These are phyloP conservation scores for Columbina picui DNA, from an alignment of 2,113 vertebrate species.

Conservation along the genomic window DNA sequence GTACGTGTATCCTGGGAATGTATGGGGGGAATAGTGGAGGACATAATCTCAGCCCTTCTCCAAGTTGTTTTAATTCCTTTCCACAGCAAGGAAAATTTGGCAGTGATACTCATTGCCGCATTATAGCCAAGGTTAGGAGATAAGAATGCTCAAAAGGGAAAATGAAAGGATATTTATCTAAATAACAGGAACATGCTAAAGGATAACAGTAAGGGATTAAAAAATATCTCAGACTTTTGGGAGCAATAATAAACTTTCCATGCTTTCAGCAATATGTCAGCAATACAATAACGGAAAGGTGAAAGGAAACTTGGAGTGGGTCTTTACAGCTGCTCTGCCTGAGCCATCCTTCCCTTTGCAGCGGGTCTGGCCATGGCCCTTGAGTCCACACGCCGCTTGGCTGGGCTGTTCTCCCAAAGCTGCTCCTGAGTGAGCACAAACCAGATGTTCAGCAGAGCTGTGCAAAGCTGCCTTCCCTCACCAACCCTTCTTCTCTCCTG, in stretches of 20 bases:
- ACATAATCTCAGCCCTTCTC: background rate
- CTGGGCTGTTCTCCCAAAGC: background rate
- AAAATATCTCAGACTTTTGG: background rate
- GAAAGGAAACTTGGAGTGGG: constrained; percentile 29
- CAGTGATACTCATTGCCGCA: background rate
- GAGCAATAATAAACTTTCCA: constrained; percentile 33
- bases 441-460: background rate
- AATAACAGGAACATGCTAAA: constrained; percentile 6
- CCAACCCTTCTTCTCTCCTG: background rate
- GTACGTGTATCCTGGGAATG: background rate
- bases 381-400: background rate
- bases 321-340: background rate
- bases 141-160: constrained; percentile 34
- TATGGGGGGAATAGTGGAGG: background rate
- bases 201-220: background rate
- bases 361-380: background rate
- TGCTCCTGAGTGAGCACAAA: background rate
- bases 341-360: background rate
- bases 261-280: constrained; percentile 6
- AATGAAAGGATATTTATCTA: constrained; percentile 27
- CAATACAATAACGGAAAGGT: background rate
- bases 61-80: constrained; percentile 33
- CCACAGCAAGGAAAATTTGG: constrained; percentile 1
- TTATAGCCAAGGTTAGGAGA: constrained; percentile 10
- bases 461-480: background rate